phyloP scores from a whole-genome alignment of 1,140 invertebrate species.

The Diuraphis noxia region DNA sequence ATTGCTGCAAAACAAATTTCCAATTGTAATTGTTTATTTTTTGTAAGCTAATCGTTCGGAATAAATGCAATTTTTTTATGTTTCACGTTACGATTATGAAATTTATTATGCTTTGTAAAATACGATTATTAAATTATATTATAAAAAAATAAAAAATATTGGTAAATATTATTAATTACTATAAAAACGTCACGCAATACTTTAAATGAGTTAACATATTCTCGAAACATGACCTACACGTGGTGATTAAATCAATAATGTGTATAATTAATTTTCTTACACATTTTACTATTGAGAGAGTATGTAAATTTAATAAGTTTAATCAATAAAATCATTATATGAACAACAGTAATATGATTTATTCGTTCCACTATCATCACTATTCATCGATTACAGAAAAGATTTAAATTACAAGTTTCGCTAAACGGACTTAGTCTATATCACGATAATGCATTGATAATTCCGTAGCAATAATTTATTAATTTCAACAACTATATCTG shows the following conservation, averaged over 20 bases:
- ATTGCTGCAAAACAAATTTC: slow-evolving; percentile 5
- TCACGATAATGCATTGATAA: not conserved
- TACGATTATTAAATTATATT: not conserved
- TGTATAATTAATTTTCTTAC: not conserved
- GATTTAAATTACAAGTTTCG: not conserved
- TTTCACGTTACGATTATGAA: not conserved
- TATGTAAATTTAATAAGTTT: not conserved
- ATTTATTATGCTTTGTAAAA: not conserved
- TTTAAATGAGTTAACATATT: not conserved
- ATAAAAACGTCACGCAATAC: not conserved
- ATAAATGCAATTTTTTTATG: not conserved
- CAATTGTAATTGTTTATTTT: not conserved
- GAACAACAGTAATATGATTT: not conserved
- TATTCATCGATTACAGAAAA: no score
- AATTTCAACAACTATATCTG: not conserved
- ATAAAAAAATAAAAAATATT: not conserved
- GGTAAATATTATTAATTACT: not conserved
- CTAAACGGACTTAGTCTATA: not conserved
- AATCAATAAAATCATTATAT: not conserved
- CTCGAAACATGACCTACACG: not conserved
- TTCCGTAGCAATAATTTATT: not conserved
- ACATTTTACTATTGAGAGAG: not conserved
- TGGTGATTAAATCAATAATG: not conserved
- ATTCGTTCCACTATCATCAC: not conserved
- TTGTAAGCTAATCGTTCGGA: not conserved